phyloP scores from a whole-genome alignment of 2,888 invertebrate species.

The Macrophya annulata region DNA sequence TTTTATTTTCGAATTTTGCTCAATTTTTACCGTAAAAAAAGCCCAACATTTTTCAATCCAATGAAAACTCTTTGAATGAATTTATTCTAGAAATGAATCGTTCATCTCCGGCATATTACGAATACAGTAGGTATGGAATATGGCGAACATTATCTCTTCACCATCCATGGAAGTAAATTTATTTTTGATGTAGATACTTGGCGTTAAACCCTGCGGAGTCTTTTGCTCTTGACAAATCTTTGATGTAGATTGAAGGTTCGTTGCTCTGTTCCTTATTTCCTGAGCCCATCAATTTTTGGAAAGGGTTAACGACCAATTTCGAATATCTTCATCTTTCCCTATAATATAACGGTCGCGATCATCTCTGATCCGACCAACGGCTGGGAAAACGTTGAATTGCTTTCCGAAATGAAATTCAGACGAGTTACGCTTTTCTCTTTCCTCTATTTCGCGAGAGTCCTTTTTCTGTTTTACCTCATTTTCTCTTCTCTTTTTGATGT shows the following conservation, averaged over 20 bases:
- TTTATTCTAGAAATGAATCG: neutral
- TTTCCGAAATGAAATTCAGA: conserved; percentile 37
- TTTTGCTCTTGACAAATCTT: conserved; percentile 7
- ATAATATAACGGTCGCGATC: neutral
- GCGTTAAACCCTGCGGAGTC: too few relatives aligned
- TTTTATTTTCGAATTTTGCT: too few relatives aligned
- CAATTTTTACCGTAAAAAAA: neutral
- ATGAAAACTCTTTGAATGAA: neutral
- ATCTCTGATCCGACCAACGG: conserved; percentile 23
- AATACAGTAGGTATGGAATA: neutral
- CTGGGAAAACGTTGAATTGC: neutral
- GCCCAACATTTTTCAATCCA: neutral
- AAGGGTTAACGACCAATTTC: conserved; percentile 41
- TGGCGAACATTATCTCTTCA: neutral
- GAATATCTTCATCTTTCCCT: conserved; percentile 37
- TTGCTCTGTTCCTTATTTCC: neutral
- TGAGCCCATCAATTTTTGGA: neutral
- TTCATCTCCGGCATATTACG: neutral
- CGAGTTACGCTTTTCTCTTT: neutral
- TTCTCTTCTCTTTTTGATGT: neutral
- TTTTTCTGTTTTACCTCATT: neutral
- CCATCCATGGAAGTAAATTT: neutral
- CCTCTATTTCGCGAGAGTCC: neutral
- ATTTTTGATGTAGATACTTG: too few relatives aligned
- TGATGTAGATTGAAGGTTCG: neutral